Evolutionary conservation across 2,797 vertebrate genomes (phyloP), one percentile per base, ranked within the genome.

Genomic region (Tolypeutes matacus): DNA sequence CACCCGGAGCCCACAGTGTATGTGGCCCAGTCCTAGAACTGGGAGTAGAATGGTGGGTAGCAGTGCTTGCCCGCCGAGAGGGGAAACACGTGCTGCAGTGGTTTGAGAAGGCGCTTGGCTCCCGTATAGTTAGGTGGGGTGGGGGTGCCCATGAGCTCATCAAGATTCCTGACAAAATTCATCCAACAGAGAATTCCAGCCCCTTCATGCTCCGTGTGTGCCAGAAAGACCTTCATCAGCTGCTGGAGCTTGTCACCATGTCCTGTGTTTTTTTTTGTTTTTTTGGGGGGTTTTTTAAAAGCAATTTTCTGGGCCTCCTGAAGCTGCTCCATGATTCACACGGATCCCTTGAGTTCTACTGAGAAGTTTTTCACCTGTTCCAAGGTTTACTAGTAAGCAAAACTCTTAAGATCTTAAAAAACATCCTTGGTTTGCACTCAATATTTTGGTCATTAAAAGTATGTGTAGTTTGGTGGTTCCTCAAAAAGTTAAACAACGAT

Each of bases 261-360:
- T 36, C 64, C 56, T 0, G 2, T 2, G 9, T 36, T 76, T 62
- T 8, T 46, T 46, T 46, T 5, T 46, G 42, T 46, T 46, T 46
- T 46, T 46, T 46, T n/a, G n/a, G n/a, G n/a, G n/a, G 39, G 39
- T 39, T 39, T 39, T 39, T 39, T 39, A 39, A 46, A 29, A 83
- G 34, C 62, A n/a, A 18, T 80, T 64, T 94, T 86, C 93, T 82
- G 67, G 60, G 31, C 11, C 29, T 89, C 53, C 18, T 27, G n/a
- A 53, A 73, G 51, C 27, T 65, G 18, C 27, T 73, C 69, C 11
- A 0, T 39, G 89, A 51, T 39, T 80, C 21, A 34, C 20, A 17
- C 6, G 25, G 36, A 23, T 72, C 62, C 36, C 86, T 27, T 15
- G 53, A 39, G 13, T 42, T 77, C 80, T 64, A 64, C 83, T 72